Conservation (phyloP, 2,888 invertebrate species). For the Nomada ferruginata region DNA sequence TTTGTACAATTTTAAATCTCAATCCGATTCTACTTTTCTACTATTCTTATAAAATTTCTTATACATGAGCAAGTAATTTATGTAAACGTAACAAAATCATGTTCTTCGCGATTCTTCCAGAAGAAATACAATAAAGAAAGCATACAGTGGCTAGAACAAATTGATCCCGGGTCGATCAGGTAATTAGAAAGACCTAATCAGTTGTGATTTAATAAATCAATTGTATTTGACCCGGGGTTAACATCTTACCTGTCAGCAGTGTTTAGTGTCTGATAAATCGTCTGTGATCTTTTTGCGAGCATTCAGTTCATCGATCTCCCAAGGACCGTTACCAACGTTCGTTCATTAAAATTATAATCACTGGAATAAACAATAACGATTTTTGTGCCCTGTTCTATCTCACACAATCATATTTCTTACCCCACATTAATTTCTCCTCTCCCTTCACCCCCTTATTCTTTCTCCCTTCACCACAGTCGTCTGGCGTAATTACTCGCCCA, state of each 20-base stretch:
- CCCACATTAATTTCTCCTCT: not conserved
- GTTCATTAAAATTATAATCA: constrained; percentile 49
- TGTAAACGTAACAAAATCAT: too few species aligned
- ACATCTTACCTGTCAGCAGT: not conserved
- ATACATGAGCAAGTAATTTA: too few species aligned
- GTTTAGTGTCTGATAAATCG: constrained; percentile 5
- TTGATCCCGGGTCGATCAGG: not conserved
- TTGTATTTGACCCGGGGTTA: constrained; percentile 43
- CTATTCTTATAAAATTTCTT: too few species aligned
- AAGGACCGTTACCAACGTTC: constrained; percentile 25
- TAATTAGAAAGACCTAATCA: constrained; percentile 26
- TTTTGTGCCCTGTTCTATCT: constrained; percentile 26
- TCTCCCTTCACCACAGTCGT: not conserved
- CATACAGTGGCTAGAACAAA: not conserved
- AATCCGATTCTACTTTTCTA: too few species aligned
- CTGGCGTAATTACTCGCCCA: constrained; percentile 45
- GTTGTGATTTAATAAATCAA: constrained; percentile 49
- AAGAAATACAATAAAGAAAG: not conserved
- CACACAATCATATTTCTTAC: constrained; percentile 1
- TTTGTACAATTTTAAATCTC: too few species aligned
- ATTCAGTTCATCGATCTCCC: constrained; percentile 18
- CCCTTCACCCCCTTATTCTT: too few species aligned
- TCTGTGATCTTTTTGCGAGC: constrained; percentile 7
- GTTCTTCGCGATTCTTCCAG: not conserved
- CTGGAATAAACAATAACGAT: constrained; percentile 32